Percentiles rank a stretch among this genome's conserved stretches.
phyloP scores from a whole-genome alignment of 2,797 vertebrate genomes.

The Gila robusta region DNA sequence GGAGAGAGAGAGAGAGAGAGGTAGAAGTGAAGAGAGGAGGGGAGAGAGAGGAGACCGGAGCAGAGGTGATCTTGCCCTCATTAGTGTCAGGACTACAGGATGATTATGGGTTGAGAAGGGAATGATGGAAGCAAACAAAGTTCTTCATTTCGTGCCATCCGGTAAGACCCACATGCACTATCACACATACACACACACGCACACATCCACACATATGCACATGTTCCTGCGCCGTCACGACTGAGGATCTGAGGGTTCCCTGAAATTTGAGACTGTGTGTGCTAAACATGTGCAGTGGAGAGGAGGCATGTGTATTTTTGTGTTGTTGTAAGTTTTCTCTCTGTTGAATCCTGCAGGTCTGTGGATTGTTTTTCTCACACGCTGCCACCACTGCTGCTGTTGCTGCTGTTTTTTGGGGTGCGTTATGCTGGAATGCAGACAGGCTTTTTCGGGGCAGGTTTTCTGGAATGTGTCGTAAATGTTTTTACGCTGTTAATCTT shows the following conservation, averaged over 20 bases:
- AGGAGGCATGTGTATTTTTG: slow-evolving; percentile 52
- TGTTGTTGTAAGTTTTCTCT: slow-evolving; percentile 61
- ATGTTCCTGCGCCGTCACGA: slow-evolving; percentile 55
- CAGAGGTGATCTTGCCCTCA: slow-evolving; percentile 81
- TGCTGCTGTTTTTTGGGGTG: slow-evolving; percentile 55
- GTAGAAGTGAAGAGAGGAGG: slow-evolving; percentile 69
- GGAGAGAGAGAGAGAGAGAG: slow-evolving; percentile 66
- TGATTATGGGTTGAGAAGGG: slow-evolving; percentile 85
- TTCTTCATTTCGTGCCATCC: slow-evolving; percentile 86
- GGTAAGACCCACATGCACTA: slow-evolving; percentile 77
- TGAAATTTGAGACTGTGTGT: slow-evolving; percentile 76
- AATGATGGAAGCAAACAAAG: slow-evolving; percentile 85
- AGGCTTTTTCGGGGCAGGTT: slow-evolving; percentile 64
- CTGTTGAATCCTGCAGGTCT: slow-evolving; percentile 63
- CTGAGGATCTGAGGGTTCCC: slow-evolving; percentile 76
- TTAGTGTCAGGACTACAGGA: slow-evolving; percentile 81
- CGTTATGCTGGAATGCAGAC: slow-evolving; percentile 59
- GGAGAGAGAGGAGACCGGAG: slow-evolving; percentile 62
- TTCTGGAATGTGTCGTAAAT: slow-evolving; percentile 71
- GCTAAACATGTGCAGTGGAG: slow-evolving; percentile 72
- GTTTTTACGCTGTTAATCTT: slow-evolving; percentile 66
- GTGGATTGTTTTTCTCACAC: slow-evolving; percentile 58
- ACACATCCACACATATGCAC: slow-evolving; percentile 33
- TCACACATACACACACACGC: slow-evolving; percentile 36
- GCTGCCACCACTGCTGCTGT: slow-evolving; percentile 44